Base-by-base conservation (phyloP, 1,140 invertebrate genomes). In the Magallana angulata region DNA sequence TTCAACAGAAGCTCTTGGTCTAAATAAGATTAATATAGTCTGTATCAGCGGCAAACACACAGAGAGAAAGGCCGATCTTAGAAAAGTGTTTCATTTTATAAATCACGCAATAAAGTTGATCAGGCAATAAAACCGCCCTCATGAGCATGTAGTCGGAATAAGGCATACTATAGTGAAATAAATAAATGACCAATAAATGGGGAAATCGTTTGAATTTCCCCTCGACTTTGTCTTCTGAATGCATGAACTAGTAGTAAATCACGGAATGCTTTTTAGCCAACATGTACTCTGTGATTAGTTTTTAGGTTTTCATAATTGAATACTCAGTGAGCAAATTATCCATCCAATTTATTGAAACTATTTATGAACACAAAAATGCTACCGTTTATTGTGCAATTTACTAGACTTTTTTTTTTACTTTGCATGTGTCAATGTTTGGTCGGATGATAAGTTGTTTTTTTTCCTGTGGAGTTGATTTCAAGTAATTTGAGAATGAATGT, bases 241-340 rank as follows among this genome's bases (percentile, higher is more conserved):
- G 64, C 6, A 18, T 18, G n/a, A 30, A 76, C 7, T 36, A 30
- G 68, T 36, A 24, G 11, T 30, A 12, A 76, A 76, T 76, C 68
- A 36, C 24, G 68, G 24, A 76, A 76, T 36, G 68, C 68, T 76
- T 76, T 76, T 30, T 76, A 71, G n/a, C 24, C 12, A 24, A 71
- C n/a, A 71, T 18, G 24, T 71, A 24, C 3, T 48, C 36, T 48
- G 36, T 48, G 5, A 4, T 48, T 48, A 5, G 36, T 48, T 48
- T 48, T 48, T 48, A 48, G 36, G 36, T 48, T 48, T 48, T 48
- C 36, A 48, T 48, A 48, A 48, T 48, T 48, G 36, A 48, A 48
- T 48, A 48, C 36, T 48, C 36, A 48, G 36, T 48, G 36, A 48
- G 60, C 12, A 62, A 62, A 62, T n/a, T 6, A 12, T 11, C 60